phyloP scores from a whole-genome alignment of 2,113 vertebrate species.

The Aphelocoma coerulescens region DNA sequence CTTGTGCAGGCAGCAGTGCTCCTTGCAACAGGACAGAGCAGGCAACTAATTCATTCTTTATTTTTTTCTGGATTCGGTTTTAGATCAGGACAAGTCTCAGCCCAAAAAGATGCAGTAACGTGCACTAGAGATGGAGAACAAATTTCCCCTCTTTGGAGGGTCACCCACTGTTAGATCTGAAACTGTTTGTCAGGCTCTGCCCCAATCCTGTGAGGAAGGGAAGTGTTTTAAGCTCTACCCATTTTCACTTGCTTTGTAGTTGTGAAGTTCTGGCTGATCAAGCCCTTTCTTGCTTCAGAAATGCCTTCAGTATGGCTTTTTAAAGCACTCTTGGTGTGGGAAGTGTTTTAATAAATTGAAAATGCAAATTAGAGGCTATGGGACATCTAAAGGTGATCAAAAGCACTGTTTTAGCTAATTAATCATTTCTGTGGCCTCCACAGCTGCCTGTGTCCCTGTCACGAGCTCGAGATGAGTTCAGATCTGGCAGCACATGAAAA shows the following conservation, averaged over 20 bases:
- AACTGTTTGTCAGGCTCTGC: not conserved
- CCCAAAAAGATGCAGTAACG: not conserved
- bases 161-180: not conserved
- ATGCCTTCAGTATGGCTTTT: not conserved
- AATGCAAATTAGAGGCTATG: not conserved
- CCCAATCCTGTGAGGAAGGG: not conserved
- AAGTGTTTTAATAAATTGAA: not conserved
- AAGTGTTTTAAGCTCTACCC: not conserved
- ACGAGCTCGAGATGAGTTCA: not conserved
- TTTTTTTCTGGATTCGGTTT: not conserved
- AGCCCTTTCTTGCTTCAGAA: not conserved
- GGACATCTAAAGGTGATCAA: not conserved
- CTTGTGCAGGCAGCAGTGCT: no score
- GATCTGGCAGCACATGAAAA: not conserved
- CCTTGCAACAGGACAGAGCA: not conserved
- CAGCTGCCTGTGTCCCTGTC: not conserved
- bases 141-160: not conserved
- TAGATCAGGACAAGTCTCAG: not conserved
- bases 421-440: not conserved
- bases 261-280: not conserved
- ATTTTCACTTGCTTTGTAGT: not conserved
- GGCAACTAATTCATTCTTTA: not conserved
- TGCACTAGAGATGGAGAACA: not conserved
- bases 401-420: not conserved
- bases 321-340: not conserved